Conservation (phyloP, 2,888 invertebrate species). For the Spodoptera littoralis region DNA sequence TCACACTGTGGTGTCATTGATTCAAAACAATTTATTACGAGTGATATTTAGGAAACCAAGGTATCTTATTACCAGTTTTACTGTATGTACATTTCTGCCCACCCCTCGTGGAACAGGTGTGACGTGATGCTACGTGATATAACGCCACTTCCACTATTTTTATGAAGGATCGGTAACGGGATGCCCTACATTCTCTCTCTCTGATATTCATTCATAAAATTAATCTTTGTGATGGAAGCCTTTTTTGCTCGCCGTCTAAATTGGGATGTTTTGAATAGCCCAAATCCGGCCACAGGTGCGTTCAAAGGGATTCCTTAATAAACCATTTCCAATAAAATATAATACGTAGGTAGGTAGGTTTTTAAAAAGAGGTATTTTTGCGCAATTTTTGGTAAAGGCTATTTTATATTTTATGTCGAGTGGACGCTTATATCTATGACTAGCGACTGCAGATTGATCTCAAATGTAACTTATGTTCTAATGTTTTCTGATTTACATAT, state of each 20-base stretch:
- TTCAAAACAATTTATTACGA: too few species aligned
- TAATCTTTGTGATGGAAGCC: slow-evolving; percentile 61
- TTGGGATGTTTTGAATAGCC: slow-evolving; percentile 76
- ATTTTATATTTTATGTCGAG: slow-evolving; percentile 1
- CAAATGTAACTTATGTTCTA: too few species aligned
- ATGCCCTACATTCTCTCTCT: slow-evolving; percentile 9
- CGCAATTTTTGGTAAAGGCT: slow-evolving; percentile 4
- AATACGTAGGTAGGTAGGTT: slow-evolving; percentile 9
- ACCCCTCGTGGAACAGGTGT: too few species aligned
- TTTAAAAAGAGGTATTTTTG: slow-evolving; percentile 14
- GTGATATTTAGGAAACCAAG: too few species aligned
- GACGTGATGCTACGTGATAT: too few species aligned
- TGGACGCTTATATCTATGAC: too few species aligned
- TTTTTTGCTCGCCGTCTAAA: slow-evolving; percentile 62
- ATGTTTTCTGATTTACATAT: too few species aligned
- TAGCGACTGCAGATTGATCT: too few species aligned
- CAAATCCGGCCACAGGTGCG: slow-evolving; percentile 70
- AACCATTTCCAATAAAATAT: slow-evolving; percentile 64
- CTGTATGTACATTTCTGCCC: too few species aligned
- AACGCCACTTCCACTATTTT: too few species aligned
- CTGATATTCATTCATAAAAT: slow-evolving; percentile 62
- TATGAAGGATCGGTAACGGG: slow-evolving; percentile 3
- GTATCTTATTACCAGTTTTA: too few species aligned
- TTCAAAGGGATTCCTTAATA: slow-evolving; percentile 70
- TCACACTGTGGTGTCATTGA: too few species aligned